Evolutionary conservation across 2,888 invertebrate species (phyloP), one percentile per base, ranked within the genome.

Genomic region (Hylaea fasciaria): DNA sequence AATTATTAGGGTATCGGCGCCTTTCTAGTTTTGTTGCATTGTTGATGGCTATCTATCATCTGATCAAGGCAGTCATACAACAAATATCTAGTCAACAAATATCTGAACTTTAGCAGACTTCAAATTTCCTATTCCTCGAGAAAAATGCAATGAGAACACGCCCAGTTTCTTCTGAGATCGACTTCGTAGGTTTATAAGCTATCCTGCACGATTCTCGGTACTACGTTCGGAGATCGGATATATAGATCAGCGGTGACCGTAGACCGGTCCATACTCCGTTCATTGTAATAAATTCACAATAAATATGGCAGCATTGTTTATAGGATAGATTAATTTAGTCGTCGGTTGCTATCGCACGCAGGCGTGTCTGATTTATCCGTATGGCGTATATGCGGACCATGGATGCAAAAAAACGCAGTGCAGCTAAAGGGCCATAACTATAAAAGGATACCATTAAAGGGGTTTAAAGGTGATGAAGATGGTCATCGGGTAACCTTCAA

Each of bases 301-400:
- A 51, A 63, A 75, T 73, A 62, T 75, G 73, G 73, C 74, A 76
- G 74, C 75, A 80, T 77, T 78, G 77, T 80, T 70, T 66, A 60
- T 64, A 59, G 68, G 74, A 76, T 76, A 77, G 79, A 79, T 79
- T 80, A 78, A 80, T 80, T 76, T 75, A 74, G 74, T 71, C 65
- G 66, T 61, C 66, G 69, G 71, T 70, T 69, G 76, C 76, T 77
- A 80, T 79, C 78, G 73, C 64, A 65, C 62, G 68, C 76, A 71
- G 59, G 67, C 73, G 70, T 65, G 64, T 71, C 61, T 70, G 75
- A 79, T 80, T 80, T 79, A 80, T 78, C 72, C 61, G 69, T 70
- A 69, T 64, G 55, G 65, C 57, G 71, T 10, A 12, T 44, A 12
- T 44, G 32, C 17, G 22, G 22, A 22, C 51, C 16, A 35, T 45